These are phyloP conservation scores for Drosophila rellima DNA, from an alignment of 2,888 invertebrate genomes.

Conservation along the genomic window DNA sequence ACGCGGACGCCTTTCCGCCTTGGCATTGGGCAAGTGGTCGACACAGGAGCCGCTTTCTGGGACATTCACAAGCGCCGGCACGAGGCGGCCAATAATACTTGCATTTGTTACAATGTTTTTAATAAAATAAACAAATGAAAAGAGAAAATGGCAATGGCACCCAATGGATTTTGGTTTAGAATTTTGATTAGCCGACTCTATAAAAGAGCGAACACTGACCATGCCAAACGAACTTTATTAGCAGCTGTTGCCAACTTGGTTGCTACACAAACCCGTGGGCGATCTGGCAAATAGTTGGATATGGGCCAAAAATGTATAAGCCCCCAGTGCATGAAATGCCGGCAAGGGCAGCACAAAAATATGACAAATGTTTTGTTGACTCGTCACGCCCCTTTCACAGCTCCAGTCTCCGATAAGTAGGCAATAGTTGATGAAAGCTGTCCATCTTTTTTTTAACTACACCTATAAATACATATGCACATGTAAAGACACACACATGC, in stretches of 20 bases:
- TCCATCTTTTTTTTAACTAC: no score
- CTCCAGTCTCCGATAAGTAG: slow-evolving; percentile 41
- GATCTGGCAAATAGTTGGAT: slow-evolving; percentile 45
- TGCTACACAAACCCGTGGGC: slow-evolving; percentile 46
- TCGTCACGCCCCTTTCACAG: slow-evolving; percentile 19
- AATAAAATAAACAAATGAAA: background rate
- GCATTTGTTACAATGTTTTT: slow-evolving; percentile 16
- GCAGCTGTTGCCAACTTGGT: slow-evolving; percentile 69
- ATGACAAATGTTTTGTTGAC: slow-evolving; percentile 33
- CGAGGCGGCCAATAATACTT: slow-evolving; percentile 20
- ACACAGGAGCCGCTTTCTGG: slow-evolving; percentile 1
- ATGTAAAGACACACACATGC: slow-evolving; percentile 3
- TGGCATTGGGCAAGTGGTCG: slow-evolving; percentile 6
- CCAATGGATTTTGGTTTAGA: slow-evolving; percentile 20
- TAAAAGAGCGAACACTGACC: slow-evolving; percentile 61
- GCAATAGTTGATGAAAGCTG: slow-evolving; percentile 19
- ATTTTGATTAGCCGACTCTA: slow-evolving; percentile 31
- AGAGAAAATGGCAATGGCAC: slow-evolving; percentile 21
- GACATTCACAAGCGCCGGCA: slow-evolving; percentile 38
- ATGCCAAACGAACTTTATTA: slow-evolving; percentile 66
- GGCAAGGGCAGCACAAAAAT: slow-evolving; percentile 39
- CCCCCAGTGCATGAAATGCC: slow-evolving; percentile 15
- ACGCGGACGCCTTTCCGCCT: slow-evolving; percentile 11
- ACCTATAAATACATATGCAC: background rate
- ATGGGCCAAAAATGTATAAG: slow-evolving; percentile 39